Evolutionary conservation across 2,888 invertebrate genomes (phyloP), one percentile per base, ranked within the genome.

Genomic region (Lithodes maja): DNA sequence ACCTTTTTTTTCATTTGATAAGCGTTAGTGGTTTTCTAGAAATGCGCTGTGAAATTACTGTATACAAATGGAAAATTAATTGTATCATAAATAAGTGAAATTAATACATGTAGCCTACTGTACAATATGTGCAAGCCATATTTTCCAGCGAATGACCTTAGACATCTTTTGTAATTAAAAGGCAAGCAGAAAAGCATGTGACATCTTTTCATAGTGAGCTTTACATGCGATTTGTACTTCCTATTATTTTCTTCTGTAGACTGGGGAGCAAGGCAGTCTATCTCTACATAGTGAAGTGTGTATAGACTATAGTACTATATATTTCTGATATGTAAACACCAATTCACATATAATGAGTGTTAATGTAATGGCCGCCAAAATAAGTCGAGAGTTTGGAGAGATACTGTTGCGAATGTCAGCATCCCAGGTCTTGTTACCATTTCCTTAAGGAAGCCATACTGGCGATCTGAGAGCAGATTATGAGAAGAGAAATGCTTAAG

Each of bases 261-360:
- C 71, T 71, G 71, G n/a, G 71, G 71, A 71, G 17, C n/a, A 71
- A 71, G 9, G 71, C 71, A 71, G 17, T 12, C 9, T 55, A 71
- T 71, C 17, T 71, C 71, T 71, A 71, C 17, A 71, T 71, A 71
- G 71, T 17, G 71, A 71, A 9, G 71, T 71, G 71, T 71, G 71
- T 3, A 71, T n/a, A n/a, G n/a, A n/a, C n/a, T n/a, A n/a, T 71
- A 71, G 71, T 71, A 71, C 71, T 71, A 71, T 71, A 71, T 71
- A 71, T 71, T 71, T 71, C 71, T 71, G 71, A 71, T 71, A 71
- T 71, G 71, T 71, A 71, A 71, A 71, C 71, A 71, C 71, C n/a
- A 71, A 17, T 71, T 71, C 71, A 71, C 71, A 9, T n/a, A 71
- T 71, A 71, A 71, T 71, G 71, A 71, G 71, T 71, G 71, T 71